Base-by-base conservation (phyloP, 2,888 invertebrate genomes). In the Argyresthia goedartella region DNA sequence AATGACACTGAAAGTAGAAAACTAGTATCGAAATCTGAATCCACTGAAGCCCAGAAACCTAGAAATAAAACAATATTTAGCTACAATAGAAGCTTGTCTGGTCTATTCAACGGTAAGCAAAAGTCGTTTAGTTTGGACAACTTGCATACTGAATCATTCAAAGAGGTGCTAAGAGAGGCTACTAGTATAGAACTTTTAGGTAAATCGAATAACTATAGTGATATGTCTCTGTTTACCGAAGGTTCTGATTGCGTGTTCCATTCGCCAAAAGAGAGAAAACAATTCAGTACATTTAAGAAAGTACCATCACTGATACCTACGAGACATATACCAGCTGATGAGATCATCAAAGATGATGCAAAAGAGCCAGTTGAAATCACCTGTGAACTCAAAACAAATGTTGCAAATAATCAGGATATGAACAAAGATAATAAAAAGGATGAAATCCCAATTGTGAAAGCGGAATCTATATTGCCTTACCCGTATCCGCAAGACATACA, bases 41-140 rank as follows among this genome's bases (percentile, higher is more conserved):
- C 74, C 34, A 57, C 53, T 56, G 59, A 62, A 49, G 11, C 56
- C 13, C 57, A 59, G 33, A 66, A 59, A 56, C 58, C 60, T 13
- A 68, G 63, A 63, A 63, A 67, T 41, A 68, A 63, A 57, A 73
- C 67, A n/a, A 69, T 72, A 53, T 78, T 76, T 51, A 71, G 67
- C 51, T 25, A 25, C 25, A 71, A 33, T 8, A 50, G 65, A 63
- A 74, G 68, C 60, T 61, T 73, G 14, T 73, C 72, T 48, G 73
- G 71, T 33, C 64, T 76, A 50, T 81, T 69, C 54, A 78, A 81
- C 48, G 82, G 84, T n/a, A 86, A 79, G 70, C 76, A 76, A 35
- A 87, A 87, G 57, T 71, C 84, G 7, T 78, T 71, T 48, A 87
- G 87, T 63, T 64, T 73, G 65, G 87, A 87, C 54, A 76, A 82